Evolutionary conservation across 2,113 vertebrate genomes (phyloP).

Genomic region (Semicossyphus pulcher): DNA sequence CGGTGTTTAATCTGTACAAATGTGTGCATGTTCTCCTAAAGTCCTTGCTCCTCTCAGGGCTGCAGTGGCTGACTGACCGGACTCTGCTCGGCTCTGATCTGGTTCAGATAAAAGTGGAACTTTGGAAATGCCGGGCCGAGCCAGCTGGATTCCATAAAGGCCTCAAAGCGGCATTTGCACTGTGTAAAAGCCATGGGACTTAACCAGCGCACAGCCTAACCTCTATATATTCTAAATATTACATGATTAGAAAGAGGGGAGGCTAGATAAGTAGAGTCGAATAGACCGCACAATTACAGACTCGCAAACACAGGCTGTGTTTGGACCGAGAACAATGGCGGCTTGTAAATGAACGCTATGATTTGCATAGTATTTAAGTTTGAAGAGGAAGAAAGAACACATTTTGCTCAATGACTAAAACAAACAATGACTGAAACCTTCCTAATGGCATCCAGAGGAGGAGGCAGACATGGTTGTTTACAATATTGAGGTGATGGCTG

Average conservation of each 20-base stretch:
- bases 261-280: constrained; percentile 69
- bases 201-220: constrained; percentile 67
- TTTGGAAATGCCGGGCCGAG: constrained; percentile 58
- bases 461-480: constrained; percentile 73
- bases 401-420: constrained; percentile 76
- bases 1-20: constrained; percentile 32
- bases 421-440: constrained; percentile 74
- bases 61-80: constrained; percentile 39
- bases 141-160: constrained; percentile 80
- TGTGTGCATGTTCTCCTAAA: constrained; percentile 36
- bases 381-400: constrained; percentile 56
- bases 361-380: constrained; percentile 77
- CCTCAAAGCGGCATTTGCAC: constrained; percentile 67
- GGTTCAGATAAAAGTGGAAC: constrained; percentile 65
- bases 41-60: constrained; percentile 14
- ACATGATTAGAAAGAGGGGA: constrained; percentile 78
- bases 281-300: constrained; percentile 78
- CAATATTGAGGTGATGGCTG: constrained; percentile 61
- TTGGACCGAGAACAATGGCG: constrained; percentile 75
- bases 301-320: constrained; percentile 69
- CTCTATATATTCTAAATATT: constrained; percentile 77
- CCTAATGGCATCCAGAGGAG: constrained; percentile 60
- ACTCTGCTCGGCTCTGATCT: constrained; percentile 54
- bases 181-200: constrained; percentile 70
- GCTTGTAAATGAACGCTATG: constrained; percentile 64